A percentile compares a stretch with the other conserved stretches of the same genome.
phyloP scores from a whole-genome alignment of 92 coral and sea anemone genomes.

The Porites lobata region DNA sequence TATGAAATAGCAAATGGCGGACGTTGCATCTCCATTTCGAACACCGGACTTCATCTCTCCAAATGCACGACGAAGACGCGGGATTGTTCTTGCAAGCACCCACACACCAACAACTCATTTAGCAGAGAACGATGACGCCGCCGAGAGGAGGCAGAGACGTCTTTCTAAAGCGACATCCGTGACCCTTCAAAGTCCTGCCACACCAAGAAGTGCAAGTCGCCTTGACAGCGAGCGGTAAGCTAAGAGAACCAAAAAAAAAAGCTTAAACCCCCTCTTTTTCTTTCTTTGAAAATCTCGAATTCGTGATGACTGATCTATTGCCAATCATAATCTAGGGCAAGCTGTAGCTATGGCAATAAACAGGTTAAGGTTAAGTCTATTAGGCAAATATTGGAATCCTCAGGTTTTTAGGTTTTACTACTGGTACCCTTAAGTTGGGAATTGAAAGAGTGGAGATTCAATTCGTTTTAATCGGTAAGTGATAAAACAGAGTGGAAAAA shows the following conservation, averaged over 20 bases:
- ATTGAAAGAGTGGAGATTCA: no score
- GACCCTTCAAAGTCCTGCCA: constrained; percentile 92
- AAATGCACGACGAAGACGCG: constrained; percentile 85
- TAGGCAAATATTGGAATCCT: no score
- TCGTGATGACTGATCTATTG: no score
- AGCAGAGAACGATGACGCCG: constrained; percentile 92
- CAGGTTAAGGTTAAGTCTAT: no score
- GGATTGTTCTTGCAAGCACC: constrained; percentile 65
- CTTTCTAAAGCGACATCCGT: constrained; percentile 82
- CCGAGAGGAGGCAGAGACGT: constrained; percentile 88
- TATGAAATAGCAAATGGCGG: constrained; percentile 52
- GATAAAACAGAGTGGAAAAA: no score
- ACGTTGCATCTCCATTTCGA: constrained; percentile 70
- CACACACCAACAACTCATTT: constrained; percentile 77
- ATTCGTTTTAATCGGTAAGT: no score
- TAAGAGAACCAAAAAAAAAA: no score
- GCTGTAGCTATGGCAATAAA: no score
- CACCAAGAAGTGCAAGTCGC: constrained; percentile 91
- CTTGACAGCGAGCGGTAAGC: constrained; percentile 76
- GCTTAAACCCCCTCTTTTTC: not conserved
- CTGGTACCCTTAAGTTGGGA: no score
- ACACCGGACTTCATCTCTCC: constrained; percentile 77
- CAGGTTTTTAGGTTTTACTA: no score
- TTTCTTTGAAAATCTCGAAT: not conserved
- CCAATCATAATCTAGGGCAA: no score